Conservation (phyloP, 2,888 invertebrate genomes). For the Andrena flavipes region DNA sequence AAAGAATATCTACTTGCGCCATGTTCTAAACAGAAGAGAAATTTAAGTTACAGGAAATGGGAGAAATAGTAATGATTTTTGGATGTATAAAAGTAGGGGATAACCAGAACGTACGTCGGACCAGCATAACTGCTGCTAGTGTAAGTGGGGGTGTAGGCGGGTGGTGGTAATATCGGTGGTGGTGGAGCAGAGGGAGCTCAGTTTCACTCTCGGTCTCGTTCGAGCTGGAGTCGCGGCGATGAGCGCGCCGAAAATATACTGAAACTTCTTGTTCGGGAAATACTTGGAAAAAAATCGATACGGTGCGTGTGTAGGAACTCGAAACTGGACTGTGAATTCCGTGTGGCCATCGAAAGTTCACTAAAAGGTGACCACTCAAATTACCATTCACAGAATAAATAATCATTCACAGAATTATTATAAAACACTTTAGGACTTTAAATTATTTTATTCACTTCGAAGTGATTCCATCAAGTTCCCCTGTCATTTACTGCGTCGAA, state of each 20-base stretch:
- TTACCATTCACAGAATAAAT: not conserved
- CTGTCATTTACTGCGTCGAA: not conserved
- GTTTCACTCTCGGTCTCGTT: conserved; percentile 66
- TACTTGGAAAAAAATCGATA: conserved; percentile 23
- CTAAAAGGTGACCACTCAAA: conserved; percentile 31
- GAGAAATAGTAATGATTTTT: conserved; percentile 33
- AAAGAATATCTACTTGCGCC: not conserved
- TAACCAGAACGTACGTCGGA: conserved; percentile 26
- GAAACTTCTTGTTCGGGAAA: conserved; percentile 21
- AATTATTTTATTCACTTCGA: not conserved
- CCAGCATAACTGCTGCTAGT: conserved; percentile 16
- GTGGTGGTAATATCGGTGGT: conserved; percentile 36
- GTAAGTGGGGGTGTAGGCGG: conserved; percentile 61
- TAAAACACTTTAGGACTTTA: too few species aligned
- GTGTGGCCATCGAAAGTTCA: not conserved
- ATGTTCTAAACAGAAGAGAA: not conserved
- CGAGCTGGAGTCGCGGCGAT: conserved; percentile 60
- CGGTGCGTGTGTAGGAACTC: not conserved
- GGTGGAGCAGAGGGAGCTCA: conserved; percentile 59
- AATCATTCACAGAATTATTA: not conserved
- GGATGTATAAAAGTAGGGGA: conserved; percentile 51
- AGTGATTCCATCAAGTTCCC: not conserved
- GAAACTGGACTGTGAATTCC: not conserved
- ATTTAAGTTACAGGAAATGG: not conserved
- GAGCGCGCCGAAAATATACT: conserved; percentile 33